These are phyloP conservation scores for Mythimna loreyi DNA, from an alignment of 2,888 invertebrate genomes.

Conservation along the genomic window DNA sequence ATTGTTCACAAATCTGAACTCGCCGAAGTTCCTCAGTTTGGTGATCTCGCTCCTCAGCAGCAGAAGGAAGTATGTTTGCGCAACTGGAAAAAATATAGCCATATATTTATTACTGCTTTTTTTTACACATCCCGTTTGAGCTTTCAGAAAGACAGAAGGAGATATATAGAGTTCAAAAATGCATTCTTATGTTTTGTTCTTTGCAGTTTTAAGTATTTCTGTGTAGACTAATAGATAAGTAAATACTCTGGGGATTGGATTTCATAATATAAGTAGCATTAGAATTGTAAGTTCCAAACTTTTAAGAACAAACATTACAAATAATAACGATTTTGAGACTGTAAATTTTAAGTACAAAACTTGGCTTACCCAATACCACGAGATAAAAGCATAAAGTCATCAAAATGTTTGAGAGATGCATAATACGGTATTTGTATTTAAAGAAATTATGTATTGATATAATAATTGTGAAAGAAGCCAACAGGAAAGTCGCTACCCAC, in stretches of 20 bases:
- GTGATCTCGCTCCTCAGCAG: slow-evolving; percentile 55
- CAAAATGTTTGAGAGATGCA: accelerated
- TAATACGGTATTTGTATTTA: accelerated
- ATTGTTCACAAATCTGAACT: slow-evolving; percentile 46
- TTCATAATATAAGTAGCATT: too few species aligned
- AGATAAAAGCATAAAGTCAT: background rate
- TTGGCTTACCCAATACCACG: too few species aligned
- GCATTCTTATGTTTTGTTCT: too few species aligned
- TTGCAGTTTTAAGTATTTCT: too few species aligned
- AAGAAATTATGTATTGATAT: background rate
- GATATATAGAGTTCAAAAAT: too few species aligned
- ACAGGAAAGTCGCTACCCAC: background rate
- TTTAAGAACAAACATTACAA: too few species aligned
- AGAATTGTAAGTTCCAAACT: too few species aligned
- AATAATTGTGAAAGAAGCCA: background rate
- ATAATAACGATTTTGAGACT: too few species aligned
- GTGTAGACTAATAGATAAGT: too few species aligned
- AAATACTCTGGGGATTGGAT: too few species aligned
- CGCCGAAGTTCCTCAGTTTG: slow-evolving; percentile 36
- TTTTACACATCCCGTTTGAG: background rate
- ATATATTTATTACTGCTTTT: background rate
- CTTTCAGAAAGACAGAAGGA: too few species aligned
- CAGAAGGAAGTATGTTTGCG: background rate
- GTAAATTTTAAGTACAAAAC: too few species aligned
- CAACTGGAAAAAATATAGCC: background rate